These are phyloP conservation scores for Drosophila nr. perissopoda DNA, from an alignment of 2,888 invertebrate genomes.

Conservation along the genomic window DNA sequence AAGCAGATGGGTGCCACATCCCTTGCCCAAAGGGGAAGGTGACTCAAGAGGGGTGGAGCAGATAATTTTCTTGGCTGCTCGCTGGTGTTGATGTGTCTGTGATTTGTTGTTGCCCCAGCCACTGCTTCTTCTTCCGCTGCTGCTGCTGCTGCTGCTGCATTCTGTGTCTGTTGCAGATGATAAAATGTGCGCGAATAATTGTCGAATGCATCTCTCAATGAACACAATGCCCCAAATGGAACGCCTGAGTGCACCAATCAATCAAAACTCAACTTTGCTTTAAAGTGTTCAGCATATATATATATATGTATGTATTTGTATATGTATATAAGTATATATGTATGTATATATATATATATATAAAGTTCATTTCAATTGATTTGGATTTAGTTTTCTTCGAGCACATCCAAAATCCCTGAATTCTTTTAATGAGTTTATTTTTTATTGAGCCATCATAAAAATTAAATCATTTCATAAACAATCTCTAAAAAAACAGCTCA, in stretches of 20 bases:
- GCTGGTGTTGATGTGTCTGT: slow-evolving; percentile 37
- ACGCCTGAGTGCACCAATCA: slow-evolving; percentile 59
- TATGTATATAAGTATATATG: background rate
- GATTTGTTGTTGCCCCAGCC: background rate
- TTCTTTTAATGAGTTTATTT: background rate
- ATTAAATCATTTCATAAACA: background rate
- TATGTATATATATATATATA: too few relatives aligned
- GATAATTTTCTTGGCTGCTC: slow-evolving; percentile 1
- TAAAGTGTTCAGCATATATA: slow-evolving; percentile 1
- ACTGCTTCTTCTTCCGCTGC: background rate
- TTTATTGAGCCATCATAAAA: background rate
- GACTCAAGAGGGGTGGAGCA: background rate
- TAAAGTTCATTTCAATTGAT: background rate
- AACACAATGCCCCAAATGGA: slow-evolving; percentile 14
- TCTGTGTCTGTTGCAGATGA: slow-evolving; percentile 36
- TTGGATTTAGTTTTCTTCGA: background rate
- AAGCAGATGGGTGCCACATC: slow-evolving; percentile 34
- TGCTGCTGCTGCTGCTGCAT: background rate
- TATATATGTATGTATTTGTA: too few relatives aligned
- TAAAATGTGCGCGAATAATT: slow-evolving; percentile 73
- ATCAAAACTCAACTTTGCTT: slow-evolving; percentile 43
- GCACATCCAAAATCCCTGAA: background rate
- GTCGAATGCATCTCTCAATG: slow-evolving; percentile 52
- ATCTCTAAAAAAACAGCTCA: background rate
- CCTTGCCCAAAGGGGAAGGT: background rate